Base-by-base conservation (phyloP, 2,888 invertebrate species). In the Reticulitermes lucifugus region DNA sequence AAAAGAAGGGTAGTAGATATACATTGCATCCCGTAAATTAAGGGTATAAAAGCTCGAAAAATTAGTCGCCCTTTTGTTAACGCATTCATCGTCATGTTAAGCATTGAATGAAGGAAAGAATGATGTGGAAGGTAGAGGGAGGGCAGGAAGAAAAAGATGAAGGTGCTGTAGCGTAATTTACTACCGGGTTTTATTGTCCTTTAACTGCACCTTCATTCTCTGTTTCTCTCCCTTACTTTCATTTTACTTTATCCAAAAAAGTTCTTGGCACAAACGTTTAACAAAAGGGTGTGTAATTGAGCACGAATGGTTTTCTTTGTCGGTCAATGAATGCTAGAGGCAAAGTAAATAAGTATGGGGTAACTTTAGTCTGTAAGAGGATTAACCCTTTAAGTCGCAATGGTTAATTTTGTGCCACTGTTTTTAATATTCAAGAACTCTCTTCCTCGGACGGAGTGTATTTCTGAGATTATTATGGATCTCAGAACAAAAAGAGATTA, bases 21-120 rank as follows among this genome's bases (percentile, higher is more conserved):
- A 60, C 80, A 80, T 14, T 60, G 51, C 55, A 60, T 21, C 55
- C 80, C 60, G 80, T 80, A 80, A 80, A 80, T 80, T 80, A 80
- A 60, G 71, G 73, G 71, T 29, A 83, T 83, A 83, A 83, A 83
- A 70, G 83, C 83, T 55, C 43, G 71, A 83, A 83, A 83, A 83
- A 83, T 83, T 83, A 83, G 83, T 46, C 29, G 21, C 83, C 51
- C 83, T 83, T 83, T 83, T 83, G 83, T 83, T 83, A 83, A 51
- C 71, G 80, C 60, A 80, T 80, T 80, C 80, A 80, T 60, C 59
- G 80, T 29, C 80, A 22, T 80, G 80, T 80, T 59, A 41, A 80
- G 60, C 80, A 22, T 18, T 80, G 80, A 80, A 80, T 80, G 79
- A 79, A 79, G 79, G 51, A 51, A 79, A 79, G 55, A 55, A 79